phyloP scores from a whole-genome alignment of 2,113 vertebrate genomes.

The Bombycilla garrulus region DNA sequence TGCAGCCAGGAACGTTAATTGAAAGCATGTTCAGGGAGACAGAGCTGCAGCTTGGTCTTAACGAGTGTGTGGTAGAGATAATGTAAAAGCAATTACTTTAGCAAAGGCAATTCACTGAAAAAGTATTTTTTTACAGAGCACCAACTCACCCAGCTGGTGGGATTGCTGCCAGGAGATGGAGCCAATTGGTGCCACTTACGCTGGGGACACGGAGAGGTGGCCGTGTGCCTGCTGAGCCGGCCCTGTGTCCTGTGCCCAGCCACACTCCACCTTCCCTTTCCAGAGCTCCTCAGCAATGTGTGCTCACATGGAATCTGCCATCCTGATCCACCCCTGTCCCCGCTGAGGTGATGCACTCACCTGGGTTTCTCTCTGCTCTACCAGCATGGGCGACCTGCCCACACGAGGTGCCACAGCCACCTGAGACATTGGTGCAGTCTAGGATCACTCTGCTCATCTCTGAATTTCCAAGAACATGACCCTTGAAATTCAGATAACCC shows the following conservation, averaged over 20 bases:
- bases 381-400: background rate
- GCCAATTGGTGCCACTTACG: background rate
- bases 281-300: background rate
- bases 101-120: constrained; percentile 24
- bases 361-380: background rate
- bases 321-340: background rate
- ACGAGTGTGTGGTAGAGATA: constrained; percentile 4
- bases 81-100: constrained; percentile 59
- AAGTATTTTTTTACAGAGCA: background rate
- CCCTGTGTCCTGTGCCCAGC: background rate
- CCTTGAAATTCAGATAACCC: background rate
- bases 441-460: background rate
- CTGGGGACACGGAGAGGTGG: background rate
- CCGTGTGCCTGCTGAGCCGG: background rate
- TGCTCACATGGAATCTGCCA: background rate
- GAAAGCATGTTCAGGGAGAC: constrained; percentile 4
- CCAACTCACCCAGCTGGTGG: background rate
- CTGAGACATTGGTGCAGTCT: background rate
- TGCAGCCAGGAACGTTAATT: background rate
- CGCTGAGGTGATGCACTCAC: background rate
- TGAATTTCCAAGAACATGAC: background rate
- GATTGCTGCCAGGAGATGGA: background rate
- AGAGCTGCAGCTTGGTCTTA: background rate
- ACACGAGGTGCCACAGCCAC: background rate
- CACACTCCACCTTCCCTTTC: rapidly evolving